These are phyloP conservation scores for Zelleria hepariella DNA, from an alignment of 2,888 invertebrate species.

Conservation along the genomic window DNA sequence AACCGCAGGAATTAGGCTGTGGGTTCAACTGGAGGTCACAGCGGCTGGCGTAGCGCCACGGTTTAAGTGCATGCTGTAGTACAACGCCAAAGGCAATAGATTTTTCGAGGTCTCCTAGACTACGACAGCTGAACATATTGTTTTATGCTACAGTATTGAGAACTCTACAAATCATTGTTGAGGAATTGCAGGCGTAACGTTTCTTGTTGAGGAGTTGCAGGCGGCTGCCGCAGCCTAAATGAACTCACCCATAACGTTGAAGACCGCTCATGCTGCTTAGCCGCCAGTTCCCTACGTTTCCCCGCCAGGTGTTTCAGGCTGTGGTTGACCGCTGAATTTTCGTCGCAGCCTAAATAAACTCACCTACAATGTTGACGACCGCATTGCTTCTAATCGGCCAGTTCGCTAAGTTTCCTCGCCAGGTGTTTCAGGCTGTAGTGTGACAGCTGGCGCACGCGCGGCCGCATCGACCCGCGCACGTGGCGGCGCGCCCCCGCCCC, in stretches of 20 bases:
- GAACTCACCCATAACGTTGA: not conserved
- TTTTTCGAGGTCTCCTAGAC: no score
- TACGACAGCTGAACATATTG: not conserved
- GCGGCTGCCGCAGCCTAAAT: not conserved
- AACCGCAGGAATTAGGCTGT: no score
- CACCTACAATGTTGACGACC: not conserved
- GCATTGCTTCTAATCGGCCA: no score
- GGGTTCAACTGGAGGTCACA: not conserved
- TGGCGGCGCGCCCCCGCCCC: conserved; percentile 28
- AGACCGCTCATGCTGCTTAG: no score
- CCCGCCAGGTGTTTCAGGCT: not conserved
- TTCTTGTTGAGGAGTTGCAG: no score
- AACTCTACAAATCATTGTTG: no score
- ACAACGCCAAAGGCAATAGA: not conserved
- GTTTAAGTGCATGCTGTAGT: not conserved
- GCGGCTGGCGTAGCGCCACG: not conserved
- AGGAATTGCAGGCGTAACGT: no score
- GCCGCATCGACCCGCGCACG: conserved; percentile 59
- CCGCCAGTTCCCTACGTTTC: no score
- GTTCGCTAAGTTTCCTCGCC: not conserved
- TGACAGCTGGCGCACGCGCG: conserved; percentile 41
- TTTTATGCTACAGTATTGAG: no score
- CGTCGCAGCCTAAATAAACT: not conserved
- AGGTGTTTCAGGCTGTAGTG: not conserved
- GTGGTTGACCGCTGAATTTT: not conserved